Base-by-base conservation (phyloP, 2,797 vertebrate genomes). In the Thalassophryne amazonica region DNA sequence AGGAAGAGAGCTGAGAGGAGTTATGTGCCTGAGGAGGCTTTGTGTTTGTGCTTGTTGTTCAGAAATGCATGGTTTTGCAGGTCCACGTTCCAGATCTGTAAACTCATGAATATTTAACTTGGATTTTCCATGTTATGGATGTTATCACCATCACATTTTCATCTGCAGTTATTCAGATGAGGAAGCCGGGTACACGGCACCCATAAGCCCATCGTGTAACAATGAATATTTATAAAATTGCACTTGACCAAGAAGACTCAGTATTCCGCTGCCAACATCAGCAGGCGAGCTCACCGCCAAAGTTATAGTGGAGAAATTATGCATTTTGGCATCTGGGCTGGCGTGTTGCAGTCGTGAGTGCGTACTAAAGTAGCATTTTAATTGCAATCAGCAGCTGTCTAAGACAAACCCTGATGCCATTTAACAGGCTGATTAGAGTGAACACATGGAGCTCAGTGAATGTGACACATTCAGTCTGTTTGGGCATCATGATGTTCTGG, bases 341-440 rank as follows among this genome's bases (percentile, higher is more conserved):
- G 11, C 29, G 8, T 25, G 39, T 27, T 20, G 17, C 15, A 12
- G 22, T 34, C 11, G 23, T 6, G 15, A 29, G 10, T 23, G 9
- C 40, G 11, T 14, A n/a, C 34, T 14, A 15, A 43, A 46, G 43
- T 23, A 24, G 20, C 33, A 63, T 60, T 72, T 52, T 38, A 57
- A 62, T 73, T 54, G 49, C 57, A 55, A 48, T 71, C 47, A 61
- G 53, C 60, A 58, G 65, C 53, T 69, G 65, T 60, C 34, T 50
- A 39, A 48, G 42, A 57, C 57, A 41, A 55, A 45, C 46, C 24
- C 38, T 39, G 22, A 16, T 59, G 63, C 34, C 47, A 35, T 59
- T 63, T 48, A 51, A 61, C 57, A 60, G 42, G 59, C 46, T 52
- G 63, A 59, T 73, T 37, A 69, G 16, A 61, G 27, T 4, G 5